Evolutionary conservation across 23 tunicate species (phyloP).

Genomic region (Trididemnum nubilum): DNA sequence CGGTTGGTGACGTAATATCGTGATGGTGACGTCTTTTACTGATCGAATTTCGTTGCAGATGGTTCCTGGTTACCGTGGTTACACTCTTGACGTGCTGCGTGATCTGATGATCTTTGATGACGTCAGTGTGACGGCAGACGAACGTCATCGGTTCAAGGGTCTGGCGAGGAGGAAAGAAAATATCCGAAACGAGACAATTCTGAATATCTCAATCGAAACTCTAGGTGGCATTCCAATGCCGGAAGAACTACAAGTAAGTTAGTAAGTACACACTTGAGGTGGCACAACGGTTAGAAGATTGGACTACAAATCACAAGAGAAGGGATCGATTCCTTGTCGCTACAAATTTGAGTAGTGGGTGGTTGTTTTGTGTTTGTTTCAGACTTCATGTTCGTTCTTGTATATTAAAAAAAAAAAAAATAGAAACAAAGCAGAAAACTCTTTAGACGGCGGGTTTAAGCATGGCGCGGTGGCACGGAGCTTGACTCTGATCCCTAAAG

Average conservation of each 20-base stretch:
- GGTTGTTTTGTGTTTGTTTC: too few relatives aligned
- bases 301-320: too few relatives aligned
- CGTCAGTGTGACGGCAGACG: slow-evolving; percentile 70
- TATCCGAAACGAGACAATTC: slow-evolving; percentile 66
- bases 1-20: slow-evolving; percentile 56
- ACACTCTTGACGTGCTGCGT: slow-evolving; percentile 69
- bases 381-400: too few relatives aligned
- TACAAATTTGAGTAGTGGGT: too few relatives aligned
- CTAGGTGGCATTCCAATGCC: slow-evolving; percentile 76
- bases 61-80: slow-evolving; percentile 82
- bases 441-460: too few relatives aligned
- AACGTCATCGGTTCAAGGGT: slow-evolving; percentile 81
- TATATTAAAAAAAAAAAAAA: too few relatives aligned
- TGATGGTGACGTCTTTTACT: background rate
- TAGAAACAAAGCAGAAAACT: too few relatives aligned
- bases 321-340: too few relatives aligned
- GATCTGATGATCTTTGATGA: slow-evolving; percentile 71
- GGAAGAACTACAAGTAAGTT: slow-evolving; percentile 66
- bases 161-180: slow-evolving; percentile 69
- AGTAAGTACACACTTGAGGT: too few relatives aligned
- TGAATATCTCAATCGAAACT: slow-evolving; percentile 38
- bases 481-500: too few relatives aligned
- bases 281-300: too few relatives aligned
- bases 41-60: slow-evolving; percentile 19
- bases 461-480: too few relatives aligned